Evolutionary conservation across 1,140 invertebrate species (phyloP), one percentile per base, ranked within the genome.

Genomic region (Hirudo medicinalis): DNA sequence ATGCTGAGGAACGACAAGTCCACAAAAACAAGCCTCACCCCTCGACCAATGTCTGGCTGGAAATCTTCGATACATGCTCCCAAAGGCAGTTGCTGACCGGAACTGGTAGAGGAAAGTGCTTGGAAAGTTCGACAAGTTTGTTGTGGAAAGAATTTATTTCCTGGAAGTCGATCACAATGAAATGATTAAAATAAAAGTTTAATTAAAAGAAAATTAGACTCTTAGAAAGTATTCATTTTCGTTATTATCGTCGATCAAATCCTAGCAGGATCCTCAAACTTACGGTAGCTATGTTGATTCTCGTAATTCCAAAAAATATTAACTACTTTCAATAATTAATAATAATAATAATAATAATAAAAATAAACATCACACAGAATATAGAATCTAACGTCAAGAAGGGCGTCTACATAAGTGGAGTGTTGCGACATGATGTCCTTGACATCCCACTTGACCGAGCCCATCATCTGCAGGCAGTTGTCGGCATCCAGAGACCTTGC

Each of bases 391-490:
- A 85, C 85, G 76, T 81, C 77, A 1, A 87, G 75, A 29, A 87
- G 75, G 54, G 80, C 76, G 76, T 88, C 86, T 17, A 88, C 84
- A 81, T 99, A 99, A 17, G 84, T 81, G 78, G 90, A 96, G 79
- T 99, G 95, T 76, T 97, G 91, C 29, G 91, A 93, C 84, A 92
- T 93, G 0, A 99, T 91, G 78, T 95, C 92, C 73, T 80, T 82
- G 0, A 97, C 87, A 80, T 97, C 93, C 95, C 95, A 99, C 80
- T 92, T 90, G 2, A 96, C 92, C 6, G 86, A 87, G 4, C 72
- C 72, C 88, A 99, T 96, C 88, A 99, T 97, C 67, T 86, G 84
- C 13, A 96, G 82, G 69, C 93, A 87, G 54, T 87, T 84, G 60
- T 89, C 86, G 43, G 89, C 87, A 79, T 95, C 88, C n/a, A 97